Conservation (phyloP, 1,140 invertebrate genomes). For the Bombus difficillimus region DNA sequence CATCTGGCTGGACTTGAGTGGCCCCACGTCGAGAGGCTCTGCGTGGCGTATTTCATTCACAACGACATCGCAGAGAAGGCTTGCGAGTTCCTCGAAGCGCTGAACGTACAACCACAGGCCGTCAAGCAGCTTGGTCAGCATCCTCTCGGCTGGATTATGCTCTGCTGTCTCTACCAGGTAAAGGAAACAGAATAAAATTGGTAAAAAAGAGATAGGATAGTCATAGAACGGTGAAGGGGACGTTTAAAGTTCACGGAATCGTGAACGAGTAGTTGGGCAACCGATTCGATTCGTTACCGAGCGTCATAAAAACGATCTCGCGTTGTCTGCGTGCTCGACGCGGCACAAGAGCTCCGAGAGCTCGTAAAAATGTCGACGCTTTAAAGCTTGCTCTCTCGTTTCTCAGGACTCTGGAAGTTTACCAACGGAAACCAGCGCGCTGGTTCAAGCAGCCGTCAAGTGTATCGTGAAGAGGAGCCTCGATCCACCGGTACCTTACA, state of each 20-base stretch:
- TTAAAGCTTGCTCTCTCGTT: background rate
- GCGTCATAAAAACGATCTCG: background rate
- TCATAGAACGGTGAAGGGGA: no score
- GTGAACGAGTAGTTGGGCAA: background rate
- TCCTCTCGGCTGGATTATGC: constrained; percentile 83
- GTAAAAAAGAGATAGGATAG: no score
- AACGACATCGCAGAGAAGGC: constrained; percentile 77
- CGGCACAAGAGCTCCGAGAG: background rate
- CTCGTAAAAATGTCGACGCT: background rate
- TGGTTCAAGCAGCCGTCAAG: constrained; percentile 80
- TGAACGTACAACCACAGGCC: constrained; percentile 73
- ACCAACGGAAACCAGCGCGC: constrained; percentile 74
- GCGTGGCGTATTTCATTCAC: constrained; percentile 82
- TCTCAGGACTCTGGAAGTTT: constrained; percentile 73
- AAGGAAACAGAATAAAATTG: background rate
- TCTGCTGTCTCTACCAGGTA: constrained; percentile 82
- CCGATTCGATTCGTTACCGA: no score
- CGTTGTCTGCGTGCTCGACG: no score
- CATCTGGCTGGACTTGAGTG: constrained; percentile 83
- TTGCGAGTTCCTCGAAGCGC: constrained; percentile 73
- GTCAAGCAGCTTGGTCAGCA: constrained; percentile 81
- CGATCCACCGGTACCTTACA: constrained; percentile 69
- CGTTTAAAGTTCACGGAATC: background rate
- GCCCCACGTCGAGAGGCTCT: constrained; percentile 82
- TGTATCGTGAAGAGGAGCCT: constrained; percentile 80